A percentile compares a stretch with the other conserved stretches of the same genome.
Evolutionary conservation across 2,797 vertebrate genomes (phyloP).

Genomic region (Brachymystax lenok): DNA sequence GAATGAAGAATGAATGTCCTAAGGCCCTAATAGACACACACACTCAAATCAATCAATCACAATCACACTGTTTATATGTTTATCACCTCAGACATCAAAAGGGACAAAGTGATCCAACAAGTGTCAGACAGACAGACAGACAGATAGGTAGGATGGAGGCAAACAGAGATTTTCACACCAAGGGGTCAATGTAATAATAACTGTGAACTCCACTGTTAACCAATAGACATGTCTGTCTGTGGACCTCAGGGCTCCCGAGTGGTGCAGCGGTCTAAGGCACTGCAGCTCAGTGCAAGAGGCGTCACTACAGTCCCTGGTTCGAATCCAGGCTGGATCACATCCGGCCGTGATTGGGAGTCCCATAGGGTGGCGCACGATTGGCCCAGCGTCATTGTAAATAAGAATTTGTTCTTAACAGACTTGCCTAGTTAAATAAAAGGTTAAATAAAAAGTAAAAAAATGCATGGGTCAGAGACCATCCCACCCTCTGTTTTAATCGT

Average conservation of each 20-base stretch:
- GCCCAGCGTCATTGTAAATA: too few species aligned
- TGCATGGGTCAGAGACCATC: background rate
- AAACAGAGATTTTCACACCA: conserved; percentile 52
- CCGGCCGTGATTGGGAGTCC: too few species aligned
- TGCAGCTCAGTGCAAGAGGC: too few species aligned
- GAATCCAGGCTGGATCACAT: too few species aligned
- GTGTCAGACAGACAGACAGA: conserved; percentile 60
- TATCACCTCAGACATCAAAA: conserved; percentile 38
- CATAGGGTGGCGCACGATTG: too few species aligned
- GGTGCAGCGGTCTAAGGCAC: too few species aligned
- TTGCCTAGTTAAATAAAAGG: too few species aligned
- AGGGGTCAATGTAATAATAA: conserved; percentile 59
- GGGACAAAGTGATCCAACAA: conserved; percentile 41
- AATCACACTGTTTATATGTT: conserved; percentile 44
- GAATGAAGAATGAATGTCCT: too few species aligned
- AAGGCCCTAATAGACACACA: background rate
- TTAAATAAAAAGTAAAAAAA: too few species aligned
- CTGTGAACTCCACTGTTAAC: conserved; percentile 61
- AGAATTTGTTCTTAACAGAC: too few species aligned
- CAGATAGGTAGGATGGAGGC: conserved; percentile 49
- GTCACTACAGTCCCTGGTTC: too few species aligned
- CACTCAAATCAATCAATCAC: conserved; percentile 7
- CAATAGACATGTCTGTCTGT: conserved; percentile 36
- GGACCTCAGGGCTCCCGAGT: background rate
- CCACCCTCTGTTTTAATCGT: conserved; percentile 21